Evolutionary conservation across 2,797 vertebrate genomes (phyloP), one percentile per base, ranked within the genome.

Genomic region (Cryptoprocta ferox): DNA sequence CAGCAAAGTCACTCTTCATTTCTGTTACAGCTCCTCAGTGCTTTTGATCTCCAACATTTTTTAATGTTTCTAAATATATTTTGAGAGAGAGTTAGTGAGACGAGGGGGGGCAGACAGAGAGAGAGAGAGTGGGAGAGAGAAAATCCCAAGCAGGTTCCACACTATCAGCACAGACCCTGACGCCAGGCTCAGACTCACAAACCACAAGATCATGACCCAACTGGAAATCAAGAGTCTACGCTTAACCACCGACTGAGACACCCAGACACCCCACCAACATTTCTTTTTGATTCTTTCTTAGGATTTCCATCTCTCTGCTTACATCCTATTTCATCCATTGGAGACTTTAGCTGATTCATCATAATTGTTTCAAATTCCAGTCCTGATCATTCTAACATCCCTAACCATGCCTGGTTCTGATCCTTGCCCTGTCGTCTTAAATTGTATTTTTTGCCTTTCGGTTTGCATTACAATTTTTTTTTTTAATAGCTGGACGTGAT

Each of bases 151-250:
- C 53, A 56, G 53, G 19, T 21, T 56, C 53, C 53, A 56, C 7
- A 56, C 18, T 56, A 56, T 56, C 53, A 56, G 7, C 53, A 56
- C 18, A 21, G 18, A 19, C 2, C 53, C 53, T 56, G 53, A 21
- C 19, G 0, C 7, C 0, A 2, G 53, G 2, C 6, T 56, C 2
- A 8, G 2, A 56, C 6, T 21, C 53, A 56, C 18, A 56, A 56
- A 56, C 19, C 18, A 56, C 53, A 56, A 56, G 53, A 56, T 56
- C 53, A 56, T 56, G 53, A 56, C 53, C 53, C 19, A 56, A 8
- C 18, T 56, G 53, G 53, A 56, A 56, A 56, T 56, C 53, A 56
- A 56, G 53, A 56, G 53, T 56, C 53, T 56, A 21, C 6, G 2
- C 50, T 56, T 56, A 2, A 45, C n/a, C n/a, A 18, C 15, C 5